Evolutionary conservation across 1,140 invertebrate genomes (phyloP).

Genomic region (Drosophila erecta): DNA sequence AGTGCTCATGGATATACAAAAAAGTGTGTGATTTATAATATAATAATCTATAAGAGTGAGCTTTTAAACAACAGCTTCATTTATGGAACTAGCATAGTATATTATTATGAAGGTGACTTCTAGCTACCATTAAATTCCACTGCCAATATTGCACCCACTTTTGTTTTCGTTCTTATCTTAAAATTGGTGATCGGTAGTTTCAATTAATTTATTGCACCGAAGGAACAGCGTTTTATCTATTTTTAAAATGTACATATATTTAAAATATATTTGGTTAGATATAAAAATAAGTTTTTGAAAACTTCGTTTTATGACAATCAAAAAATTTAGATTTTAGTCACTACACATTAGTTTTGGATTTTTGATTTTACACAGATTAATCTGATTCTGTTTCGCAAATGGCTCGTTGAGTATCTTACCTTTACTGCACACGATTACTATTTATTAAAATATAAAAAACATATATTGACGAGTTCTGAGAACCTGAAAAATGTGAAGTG

Average conservation of each 20-base stretch:
- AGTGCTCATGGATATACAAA: neutral
- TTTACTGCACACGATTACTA: neutral
- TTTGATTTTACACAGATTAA: conserved; percentile 1
- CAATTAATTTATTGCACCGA: conserved; percentile 1
- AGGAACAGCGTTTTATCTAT: neutral
- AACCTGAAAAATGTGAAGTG: no score
- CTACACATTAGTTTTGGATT: neutral
- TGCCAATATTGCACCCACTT: no score
- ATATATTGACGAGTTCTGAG: no score
- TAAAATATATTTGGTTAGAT: neutral
- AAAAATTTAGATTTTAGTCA: neutral
- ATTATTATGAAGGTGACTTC: no score
- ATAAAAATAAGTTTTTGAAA: neutral
- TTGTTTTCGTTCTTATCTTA: conserved; percentile 1
- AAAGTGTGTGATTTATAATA: no score
- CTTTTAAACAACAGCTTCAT: neutral
- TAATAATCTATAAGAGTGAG: no score
- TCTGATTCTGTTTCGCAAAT: neutral
- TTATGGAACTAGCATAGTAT: neutral
- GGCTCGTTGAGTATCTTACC: conserved; percentile 11
- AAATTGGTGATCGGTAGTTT: neutral
- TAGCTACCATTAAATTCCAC: no score
- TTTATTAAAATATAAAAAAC: neutral
- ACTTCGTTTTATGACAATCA: neutral
- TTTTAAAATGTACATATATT: neutral